Evolutionary conservation across 2,888 invertebrate species (phyloP), one percentile per base, ranked within the genome.

Genomic region (Napeogenes inachia): DNA sequence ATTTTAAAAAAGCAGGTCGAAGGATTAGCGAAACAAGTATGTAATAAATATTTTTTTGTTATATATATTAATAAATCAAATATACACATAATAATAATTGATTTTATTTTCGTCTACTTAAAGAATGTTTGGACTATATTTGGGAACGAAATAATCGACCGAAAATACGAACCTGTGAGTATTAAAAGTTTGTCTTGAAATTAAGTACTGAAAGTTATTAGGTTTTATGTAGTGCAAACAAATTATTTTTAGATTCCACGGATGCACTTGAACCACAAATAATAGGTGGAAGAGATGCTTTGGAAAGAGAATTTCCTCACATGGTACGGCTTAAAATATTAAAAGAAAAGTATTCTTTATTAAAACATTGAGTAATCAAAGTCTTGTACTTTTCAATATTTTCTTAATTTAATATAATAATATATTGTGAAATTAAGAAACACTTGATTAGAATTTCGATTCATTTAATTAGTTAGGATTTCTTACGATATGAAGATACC

Each of bases 281-380:
- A 1, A 33, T 68, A 8, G 70, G 70, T 4, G 71, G 71, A 12
- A 66, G 61, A 33, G 13, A 8, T 10, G 59, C 68, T 0, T 4
- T 38, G 3, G 63, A 65, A 0, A 72, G 72, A 4, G 75, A 75
- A 57, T 75, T 71, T 56, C 74, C 74, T 0, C 75, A 75, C 56
- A 75, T 75, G 75, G 75, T 75, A 62, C 21, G 10, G 10, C 4
- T 8, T 10, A 50, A 50, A 4, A 10, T 30, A 50, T 35, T 35
- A 35, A 35, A 35, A 21, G 21, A 21, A 21, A 21, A 21, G 21
- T 21, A 21, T 21, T 21, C 1, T 21, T 21, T 21, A 21, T 1
- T 21, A 21, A 21, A 21, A 21, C 21, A 21, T 21, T 21, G 21
- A 1, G 21, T 21, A 21, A 21, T 21, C 21, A 21, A 21, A 21